Conservation (phyloP, 2,888 invertebrate species). For the Epinotia brunnichana region DNA sequence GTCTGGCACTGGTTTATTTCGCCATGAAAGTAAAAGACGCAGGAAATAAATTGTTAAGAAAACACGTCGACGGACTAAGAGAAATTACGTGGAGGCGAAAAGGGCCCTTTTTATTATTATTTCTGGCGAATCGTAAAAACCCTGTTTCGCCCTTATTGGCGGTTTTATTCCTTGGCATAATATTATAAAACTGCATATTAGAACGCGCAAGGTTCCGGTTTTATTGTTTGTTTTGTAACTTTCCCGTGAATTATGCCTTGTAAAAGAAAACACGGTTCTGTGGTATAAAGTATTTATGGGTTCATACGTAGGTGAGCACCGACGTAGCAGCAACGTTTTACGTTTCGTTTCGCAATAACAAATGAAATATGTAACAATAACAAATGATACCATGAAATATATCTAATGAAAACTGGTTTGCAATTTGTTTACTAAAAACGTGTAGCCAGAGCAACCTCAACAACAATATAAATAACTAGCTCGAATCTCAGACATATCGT, state of each 20-base stretch:
- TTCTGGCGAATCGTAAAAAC: conserved; percentile 31
- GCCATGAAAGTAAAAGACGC: background rate
- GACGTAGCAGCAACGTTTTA: background rate
- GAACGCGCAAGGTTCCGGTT: conserved; percentile 7
- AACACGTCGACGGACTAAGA: conserved; percentile 10
- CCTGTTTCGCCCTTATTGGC: conserved; percentile 26
- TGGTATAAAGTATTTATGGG: conserved; percentile 11
- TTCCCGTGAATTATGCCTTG: background rate
- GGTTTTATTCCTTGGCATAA: conserved; percentile 25
- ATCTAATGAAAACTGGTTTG: background rate
- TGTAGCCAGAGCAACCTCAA: too few relatives aligned
- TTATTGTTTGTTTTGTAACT: conserved; percentile 17
- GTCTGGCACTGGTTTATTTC: background rate
- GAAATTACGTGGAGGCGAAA: conserved; percentile 13
- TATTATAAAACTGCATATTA: conserved; percentile 29
- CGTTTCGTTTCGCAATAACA: background rate
- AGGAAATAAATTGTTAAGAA: conserved; percentile 15
- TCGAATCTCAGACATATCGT: too few relatives aligned
- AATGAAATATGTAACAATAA: too few relatives aligned
- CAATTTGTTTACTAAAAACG: background rate
- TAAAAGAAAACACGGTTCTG: conserved; percentile 4
- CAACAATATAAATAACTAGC: too few relatives aligned
- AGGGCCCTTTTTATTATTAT: conserved; percentile 27
- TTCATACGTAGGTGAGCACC: background rate
- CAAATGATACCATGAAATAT: too few relatives aligned